phyloP scores from a whole-genome alignment of 2,797 vertebrate genomes.

The Muscicapa comitata region DNA sequence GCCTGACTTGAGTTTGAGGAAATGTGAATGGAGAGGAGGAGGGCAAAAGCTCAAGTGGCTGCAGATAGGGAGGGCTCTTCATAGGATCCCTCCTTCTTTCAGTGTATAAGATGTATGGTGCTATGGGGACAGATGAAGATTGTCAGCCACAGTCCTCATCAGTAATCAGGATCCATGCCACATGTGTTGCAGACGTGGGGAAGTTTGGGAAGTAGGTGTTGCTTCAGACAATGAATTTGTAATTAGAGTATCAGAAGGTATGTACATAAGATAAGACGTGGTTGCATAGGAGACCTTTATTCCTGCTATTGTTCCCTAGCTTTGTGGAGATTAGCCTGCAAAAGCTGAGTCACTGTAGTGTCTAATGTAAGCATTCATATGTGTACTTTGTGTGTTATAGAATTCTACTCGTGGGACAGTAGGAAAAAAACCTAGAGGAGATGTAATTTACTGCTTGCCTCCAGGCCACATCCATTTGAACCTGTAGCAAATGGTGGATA shows the following conservation, averaged over 20 bases:
- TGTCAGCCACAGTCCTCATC: background rate
- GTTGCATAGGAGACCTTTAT: background rate
- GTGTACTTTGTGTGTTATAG: background rate
- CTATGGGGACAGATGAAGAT: background rate
- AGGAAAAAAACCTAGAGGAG: background rate
- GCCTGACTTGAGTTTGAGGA: background rate
- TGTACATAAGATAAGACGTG: background rate
- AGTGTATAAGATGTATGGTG: background rate
- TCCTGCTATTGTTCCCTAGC: background rate
- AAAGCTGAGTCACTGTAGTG: background rate
- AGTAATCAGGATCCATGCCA: background rate
- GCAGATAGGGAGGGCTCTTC: background rate
- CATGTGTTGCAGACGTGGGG: background rate
- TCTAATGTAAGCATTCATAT: background rate
- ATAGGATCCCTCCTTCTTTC: slow-evolving; percentile 31
- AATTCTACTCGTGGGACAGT: background rate
- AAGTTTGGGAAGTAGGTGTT: slow-evolving; percentile 19
- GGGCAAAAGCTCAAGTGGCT: slow-evolving; percentile 18
- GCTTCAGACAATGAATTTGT: slow-evolving; percentile 13
- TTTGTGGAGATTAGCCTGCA: background rate
- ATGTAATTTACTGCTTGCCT: background rate
- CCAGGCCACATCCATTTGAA: background rate
- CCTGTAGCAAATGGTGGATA: background rate
- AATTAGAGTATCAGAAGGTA: slow-evolving; percentile 37
- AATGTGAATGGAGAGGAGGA: background rate